A percentile compares a stretch with the other conserved stretches of the same genome.
Evolutionary conservation across 1,140 invertebrate species (phyloP).

Genomic region (Drosophila oshimai): DNA sequence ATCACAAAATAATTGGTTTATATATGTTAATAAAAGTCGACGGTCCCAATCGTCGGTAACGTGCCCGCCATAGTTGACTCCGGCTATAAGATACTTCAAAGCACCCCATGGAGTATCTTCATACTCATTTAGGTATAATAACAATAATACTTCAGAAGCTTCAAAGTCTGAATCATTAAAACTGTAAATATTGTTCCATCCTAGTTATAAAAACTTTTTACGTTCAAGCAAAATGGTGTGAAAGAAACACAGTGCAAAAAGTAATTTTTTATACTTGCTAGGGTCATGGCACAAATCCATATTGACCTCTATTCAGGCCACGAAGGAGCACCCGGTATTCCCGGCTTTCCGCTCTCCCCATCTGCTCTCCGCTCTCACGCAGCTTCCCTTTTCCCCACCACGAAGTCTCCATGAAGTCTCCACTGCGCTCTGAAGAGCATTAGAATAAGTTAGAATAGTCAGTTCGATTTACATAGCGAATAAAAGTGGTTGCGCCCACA

Average conservation of each 20-base stretch:
- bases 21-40: constrained; percentile 90
- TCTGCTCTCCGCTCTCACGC: no score
- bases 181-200: constrained; percentile 94
- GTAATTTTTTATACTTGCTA: constrained; percentile 92
- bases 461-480: no score
- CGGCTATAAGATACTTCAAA: constrained; percentile 94
- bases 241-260: constrained; percentile 95
- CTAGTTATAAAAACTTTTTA: constrained; percentile 94
- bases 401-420: no score
- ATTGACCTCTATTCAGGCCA: no score
- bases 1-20: constrained; percentile 91
- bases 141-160: constrained; percentile 91
- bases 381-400: no score
- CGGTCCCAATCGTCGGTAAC: constrained; percentile 98
- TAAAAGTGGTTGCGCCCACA: no score
- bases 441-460: no score
- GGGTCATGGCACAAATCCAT: constrained; percentile 90
- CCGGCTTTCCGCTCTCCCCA: no score
- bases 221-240: constrained; percentile 94
- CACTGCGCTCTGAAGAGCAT: no score
- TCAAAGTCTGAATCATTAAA: constrained; percentile 96
- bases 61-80: constrained; percentile 96
- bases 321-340: no score
- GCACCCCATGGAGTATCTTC: constrained; percentile 94
- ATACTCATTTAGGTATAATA: constrained; percentile 92